These are phyloP conservation scores for Ecdyonurus torrentis DNA, from an alignment of 2,888 invertebrate genomes.

Conservation along the genomic window DNA sequence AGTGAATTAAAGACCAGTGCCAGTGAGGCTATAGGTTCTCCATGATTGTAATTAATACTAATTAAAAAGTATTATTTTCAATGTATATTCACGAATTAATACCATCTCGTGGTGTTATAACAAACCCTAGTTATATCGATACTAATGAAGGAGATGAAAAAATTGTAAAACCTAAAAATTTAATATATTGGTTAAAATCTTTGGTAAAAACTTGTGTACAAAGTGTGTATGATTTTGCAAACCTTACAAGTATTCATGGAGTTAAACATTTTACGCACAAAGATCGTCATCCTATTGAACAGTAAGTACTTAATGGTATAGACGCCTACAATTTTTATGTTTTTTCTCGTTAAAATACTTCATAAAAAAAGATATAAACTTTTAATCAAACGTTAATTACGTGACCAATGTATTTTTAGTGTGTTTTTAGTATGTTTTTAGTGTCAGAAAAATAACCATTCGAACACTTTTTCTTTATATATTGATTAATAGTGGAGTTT, in stretches of 20 bases:
- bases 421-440: background rate
- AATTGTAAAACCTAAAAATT: background rate
- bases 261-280: background rate
- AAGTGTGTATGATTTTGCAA: background rate
- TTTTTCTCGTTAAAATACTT: background rate
- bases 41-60: too few relatives aligned
- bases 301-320: background rate
- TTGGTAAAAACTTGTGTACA: background rate
- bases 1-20: too few relatives aligned
- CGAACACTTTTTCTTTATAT: background rate
- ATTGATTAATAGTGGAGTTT: background rate
- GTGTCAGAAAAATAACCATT: background rate
- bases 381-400: conserved; percentile 2
- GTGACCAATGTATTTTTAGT: background rate
- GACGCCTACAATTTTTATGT: background rate
- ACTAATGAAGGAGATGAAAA: background rate
- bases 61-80: too few relatives aligned
- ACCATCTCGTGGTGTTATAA: background rate
- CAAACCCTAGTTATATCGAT: background rate
- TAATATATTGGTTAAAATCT: background rate
- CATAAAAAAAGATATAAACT: background rate
- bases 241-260: background rate
- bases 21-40: too few relatives aligned
- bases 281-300: background rate
- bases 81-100: background rate